Conservation (phyloP, 1,140 invertebrate species). For the Whitmania pigra region DNA sequence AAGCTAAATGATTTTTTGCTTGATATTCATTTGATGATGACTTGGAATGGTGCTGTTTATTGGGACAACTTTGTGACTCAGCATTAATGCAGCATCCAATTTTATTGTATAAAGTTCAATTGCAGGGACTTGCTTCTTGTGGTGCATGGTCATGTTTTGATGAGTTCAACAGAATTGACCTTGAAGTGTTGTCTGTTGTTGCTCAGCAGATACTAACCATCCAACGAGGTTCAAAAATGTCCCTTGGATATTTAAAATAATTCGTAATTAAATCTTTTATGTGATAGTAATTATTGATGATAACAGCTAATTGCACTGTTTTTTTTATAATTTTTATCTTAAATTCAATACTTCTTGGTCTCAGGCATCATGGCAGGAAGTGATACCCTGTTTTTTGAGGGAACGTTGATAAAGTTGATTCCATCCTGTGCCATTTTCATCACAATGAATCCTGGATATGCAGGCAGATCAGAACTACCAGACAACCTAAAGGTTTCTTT, state of each 20-base stretch:
- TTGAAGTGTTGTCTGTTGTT: constrained; percentile 69
- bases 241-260: too few relatives aligned
- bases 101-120: background rate
- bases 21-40: too few relatives aligned
- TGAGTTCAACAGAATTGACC: constrained; percentile 76
- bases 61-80: too few relatives aligned
- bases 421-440: constrained; percentile 83
- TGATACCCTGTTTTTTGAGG: constrained; percentile 69
- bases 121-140: constrained; percentile 67
- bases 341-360: background rate
- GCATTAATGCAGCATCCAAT: background rate
- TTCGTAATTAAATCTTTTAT: too few relatives aligned
- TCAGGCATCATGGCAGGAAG: constrained; percentile 60
- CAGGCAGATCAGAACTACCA: constrained; percentile 73
- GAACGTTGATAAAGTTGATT: constrained; percentile 68
- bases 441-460: constrained; percentile 87
- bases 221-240: constrained; percentile 38
- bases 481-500: constrained; percentile 69
- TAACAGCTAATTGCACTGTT: too few relatives aligned
- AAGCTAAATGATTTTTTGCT: too few relatives aligned
- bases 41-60: too few relatives aligned
- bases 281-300: too few relatives aligned
- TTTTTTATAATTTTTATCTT: too few relatives aligned
- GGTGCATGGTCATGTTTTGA: constrained; percentile 83
- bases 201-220: constrained; percentile 43